Evolutionary conservation across 2,888 invertebrate species (phyloP).

Genomic region (Cheilosia impressa): DNA sequence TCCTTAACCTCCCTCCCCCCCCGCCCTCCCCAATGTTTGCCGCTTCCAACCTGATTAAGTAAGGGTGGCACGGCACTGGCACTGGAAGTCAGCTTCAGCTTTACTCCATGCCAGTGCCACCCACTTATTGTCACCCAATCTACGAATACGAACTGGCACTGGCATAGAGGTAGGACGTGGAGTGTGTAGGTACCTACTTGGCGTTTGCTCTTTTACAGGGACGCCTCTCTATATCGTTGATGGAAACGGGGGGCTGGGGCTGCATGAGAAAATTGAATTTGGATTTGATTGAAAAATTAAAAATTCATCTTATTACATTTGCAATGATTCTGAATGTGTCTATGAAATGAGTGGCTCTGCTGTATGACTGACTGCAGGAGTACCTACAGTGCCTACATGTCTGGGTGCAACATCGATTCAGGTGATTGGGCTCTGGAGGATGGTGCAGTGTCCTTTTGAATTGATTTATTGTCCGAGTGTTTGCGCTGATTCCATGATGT

Average conservation of each 20-base stretch:
- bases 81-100: neutral
- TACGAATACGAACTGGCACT: neutral
- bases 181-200: constrained; percentile 8
- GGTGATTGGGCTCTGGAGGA: constrained; percentile 13
- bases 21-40: no score
- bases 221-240: neutral
- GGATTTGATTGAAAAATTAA: constrained; percentile 76
- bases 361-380: constrained; percentile 63
- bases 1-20: neutral
- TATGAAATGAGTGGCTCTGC: constrained; percentile 70
- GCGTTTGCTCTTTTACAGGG: constrained; percentile 57
- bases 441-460: constrained; percentile 56
- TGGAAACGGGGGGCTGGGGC: neutral
- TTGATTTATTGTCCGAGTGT: constrained; percentile 74
- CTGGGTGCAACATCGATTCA: constrained; percentile 22
- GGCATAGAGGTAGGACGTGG: neutral
- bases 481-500: constrained; percentile 74
- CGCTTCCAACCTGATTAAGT: constrained; percentile 48
- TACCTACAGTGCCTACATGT: neutral
- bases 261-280: constrained; percentile 72
- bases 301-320: constrained; percentile 76
- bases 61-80: constrained; percentile 1
- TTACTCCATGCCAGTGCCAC: no score
- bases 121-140: constrained; percentile 61
- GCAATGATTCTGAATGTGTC: constrained; percentile 75